Evolutionary conservation across 53 echinoderm and acorn worm genomes (phyloP).

Genomic region (Echinarachnius parma): DNA sequence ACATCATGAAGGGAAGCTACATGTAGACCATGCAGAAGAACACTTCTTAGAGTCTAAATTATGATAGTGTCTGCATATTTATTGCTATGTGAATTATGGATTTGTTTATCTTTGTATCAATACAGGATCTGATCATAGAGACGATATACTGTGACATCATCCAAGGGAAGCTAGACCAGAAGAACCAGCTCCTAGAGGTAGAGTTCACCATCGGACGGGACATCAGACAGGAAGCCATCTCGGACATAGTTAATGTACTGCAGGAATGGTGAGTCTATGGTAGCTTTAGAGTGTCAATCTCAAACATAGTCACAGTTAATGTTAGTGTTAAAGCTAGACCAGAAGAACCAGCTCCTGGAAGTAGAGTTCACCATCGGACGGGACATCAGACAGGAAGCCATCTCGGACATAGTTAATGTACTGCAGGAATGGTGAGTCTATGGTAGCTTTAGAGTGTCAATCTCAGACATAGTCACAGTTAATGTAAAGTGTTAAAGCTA

Average conservation of each 20-base stretch:
- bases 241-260: conserved; percentile 80
- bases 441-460: too few relatives aligned
- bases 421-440: conserved; percentile 86
- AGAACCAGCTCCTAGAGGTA: conserved; percentile 88
- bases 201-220: conserved; percentile 92
- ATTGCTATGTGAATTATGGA: too few relatives aligned
- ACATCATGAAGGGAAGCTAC: too few relatives aligned
- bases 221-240: conserved; percentile 77
- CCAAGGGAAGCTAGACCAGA: conserved; percentile 95
- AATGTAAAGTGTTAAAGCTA: conserved; percentile 80
- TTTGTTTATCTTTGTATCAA: conserved; percentile 74
- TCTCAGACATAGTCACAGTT: too few relatives aligned
- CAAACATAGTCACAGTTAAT: too few relatives aligned
- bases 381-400: conserved; percentile 82
- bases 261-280: conserved; percentile 83
- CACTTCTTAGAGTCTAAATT: too few relatives aligned
- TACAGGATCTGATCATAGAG: conserved; percentile 93
- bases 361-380: conserved; percentile 90
- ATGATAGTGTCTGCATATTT: too few relatives aligned
- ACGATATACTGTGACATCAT: conserved; percentile 87
- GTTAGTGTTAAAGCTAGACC: conserved; percentile 94
- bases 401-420: conserved; percentile 79
- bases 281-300: too few relatives aligned
- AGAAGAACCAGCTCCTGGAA: conserved; percentile 93
- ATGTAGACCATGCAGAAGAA: too few relatives aligned